Evolutionary conservation across 2,888 invertebrate genomes (phyloP).

Genomic region (Brenthis hecate): DNA sequence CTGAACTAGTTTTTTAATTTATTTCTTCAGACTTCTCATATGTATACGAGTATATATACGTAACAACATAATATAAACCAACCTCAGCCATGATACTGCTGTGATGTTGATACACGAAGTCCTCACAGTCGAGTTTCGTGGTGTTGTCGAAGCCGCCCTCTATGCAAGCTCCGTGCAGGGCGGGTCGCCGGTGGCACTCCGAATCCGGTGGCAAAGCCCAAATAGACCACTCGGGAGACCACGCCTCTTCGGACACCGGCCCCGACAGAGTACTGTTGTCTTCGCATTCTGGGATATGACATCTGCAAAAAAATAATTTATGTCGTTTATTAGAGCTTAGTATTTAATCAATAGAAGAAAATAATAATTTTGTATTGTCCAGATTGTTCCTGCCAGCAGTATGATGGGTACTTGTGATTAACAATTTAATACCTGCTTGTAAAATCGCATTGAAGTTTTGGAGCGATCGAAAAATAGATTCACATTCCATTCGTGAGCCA

Average conservation of each 20-base stretch:
- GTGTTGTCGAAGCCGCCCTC: slow-evolving; percentile 61
- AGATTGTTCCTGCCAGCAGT: no score
- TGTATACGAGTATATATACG: no score
- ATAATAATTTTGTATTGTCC: no score
- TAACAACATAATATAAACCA: slow-evolving; percentile 12
- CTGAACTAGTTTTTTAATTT: no score
- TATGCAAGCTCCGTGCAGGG: slow-evolving; percentile 53
- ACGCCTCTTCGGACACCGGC: slow-evolving; percentile 46
- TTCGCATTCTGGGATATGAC: slow-evolving; percentile 80
- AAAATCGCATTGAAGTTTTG: no score
- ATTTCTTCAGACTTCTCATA: no score
- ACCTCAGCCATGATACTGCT: slow-evolving; percentile 82
- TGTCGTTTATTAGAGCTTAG: no score
- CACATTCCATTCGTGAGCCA: no score
- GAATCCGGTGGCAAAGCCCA: slow-evolving; percentile 54
- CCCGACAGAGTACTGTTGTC: slow-evolving; percentile 48
- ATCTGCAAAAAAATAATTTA: slow-evolving; percentile 54
- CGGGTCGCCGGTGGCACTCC: slow-evolving; percentile 57
- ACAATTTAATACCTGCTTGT: no score
- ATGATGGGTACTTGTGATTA: no score
- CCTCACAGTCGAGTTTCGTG: slow-evolving; percentile 59
- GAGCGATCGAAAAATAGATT: no score
- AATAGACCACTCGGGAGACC: slow-evolving; percentile 53
- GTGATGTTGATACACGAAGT: slow-evolving; percentile 73
- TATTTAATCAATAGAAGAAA: no score